Base-by-base conservation (phyloP, 2,888 invertebrate genomes). In the Scelioninae gen. 1 region DNA sequence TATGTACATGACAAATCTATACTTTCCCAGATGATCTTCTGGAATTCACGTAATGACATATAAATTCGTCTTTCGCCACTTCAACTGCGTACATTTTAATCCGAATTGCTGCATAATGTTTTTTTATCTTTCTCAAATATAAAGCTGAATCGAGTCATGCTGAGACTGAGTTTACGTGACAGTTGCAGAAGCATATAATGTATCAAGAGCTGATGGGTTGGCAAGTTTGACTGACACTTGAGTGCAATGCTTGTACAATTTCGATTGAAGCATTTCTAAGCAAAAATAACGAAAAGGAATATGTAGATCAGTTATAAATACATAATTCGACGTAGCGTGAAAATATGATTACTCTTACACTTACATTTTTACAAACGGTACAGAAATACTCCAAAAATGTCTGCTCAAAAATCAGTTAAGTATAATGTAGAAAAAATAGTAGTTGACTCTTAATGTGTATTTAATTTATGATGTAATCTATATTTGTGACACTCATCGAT, bases 381-480 rank as follows among this genome's bases (percentile, higher is more conserved):
- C 23, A 23, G 23, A 23, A 23, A 23, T 23, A 23, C 4, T 69
- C 15, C 0, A 15, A 29, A 11, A 69, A 5, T 40, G 47, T 43
- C n/a, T 4, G 40, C 13, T 58, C 32, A 29, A 29, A 60, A 53
- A 53, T 63, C 62, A 43, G 55, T 13, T 55, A 63, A 65, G 16
- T 53, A 32, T 38, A 58, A 31, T 65, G 45, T 45, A 65, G 34
- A 71, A 63, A 60, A 53, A 82, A 74, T 58, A 56, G 60, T 66
- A 47, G 72, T 77, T 66, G 47, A 71, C 34, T 82, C 62, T 51
- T 29, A 45, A 40, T 68, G 74, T 51, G 40, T 68, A 68, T 72
- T 77, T 72, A 72, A 82, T 77, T 77, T 77, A 77, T 77, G 56
- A 82, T 56, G 23, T 40, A 68, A 68, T 68, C 82, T 77, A 82